Evolutionary conservation across 2,113 vertebrate species (phyloP), one percentile per base, ranked within the genome.

Genomic region (Machaerirhynchus nigripectus): DNA sequence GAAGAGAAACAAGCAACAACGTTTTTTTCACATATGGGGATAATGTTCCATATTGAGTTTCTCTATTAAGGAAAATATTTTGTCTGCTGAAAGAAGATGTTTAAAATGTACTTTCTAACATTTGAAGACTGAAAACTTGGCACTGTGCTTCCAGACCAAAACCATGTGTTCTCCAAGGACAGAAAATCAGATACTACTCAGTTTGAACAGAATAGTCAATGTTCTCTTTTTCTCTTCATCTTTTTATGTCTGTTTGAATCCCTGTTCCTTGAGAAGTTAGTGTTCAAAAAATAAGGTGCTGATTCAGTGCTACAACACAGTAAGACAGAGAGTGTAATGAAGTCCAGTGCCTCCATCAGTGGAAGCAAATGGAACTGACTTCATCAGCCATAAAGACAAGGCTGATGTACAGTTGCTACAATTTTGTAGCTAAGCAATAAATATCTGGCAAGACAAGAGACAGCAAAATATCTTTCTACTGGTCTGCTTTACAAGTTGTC

Each of bases 111-210:
- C 5, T 39, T 22, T 47, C 33, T 70, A 57, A 69, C 2, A 63
- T 42, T 1, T 50, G 16, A 78, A 53, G 22, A 40, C 6, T 40
- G 5, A 70, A 70, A 78, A 42, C 2, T 22, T 78, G 16, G 1
- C 6, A 49, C 15, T 63, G 20, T 79, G 4, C 7, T 90, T 78
- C 61, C 65, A 84, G 28, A 61, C 19, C 42, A 82, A 84, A 74
- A n/a, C 6, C 18, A 31, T 0, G 0, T 37, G 18, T 56, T 84
- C 20, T 61, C 24, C 1, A 3, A 82, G 57, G 21, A 60, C 14
- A 53, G 10, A 16, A 33, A 10, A 74, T 63, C 24, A 89, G 26
- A 6, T 18, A 26, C 6, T n/a, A 11, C 24, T 90, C 20, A 37
- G 14, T 59, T 55, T 46, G 30, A 83, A 44, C 6, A 78, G 6